These are phyloP conservation scores for Boleophthalmus pectinirostris DNA, from an alignment of 2,113 vertebrate genomes.

Conservation along the genomic window DNA sequence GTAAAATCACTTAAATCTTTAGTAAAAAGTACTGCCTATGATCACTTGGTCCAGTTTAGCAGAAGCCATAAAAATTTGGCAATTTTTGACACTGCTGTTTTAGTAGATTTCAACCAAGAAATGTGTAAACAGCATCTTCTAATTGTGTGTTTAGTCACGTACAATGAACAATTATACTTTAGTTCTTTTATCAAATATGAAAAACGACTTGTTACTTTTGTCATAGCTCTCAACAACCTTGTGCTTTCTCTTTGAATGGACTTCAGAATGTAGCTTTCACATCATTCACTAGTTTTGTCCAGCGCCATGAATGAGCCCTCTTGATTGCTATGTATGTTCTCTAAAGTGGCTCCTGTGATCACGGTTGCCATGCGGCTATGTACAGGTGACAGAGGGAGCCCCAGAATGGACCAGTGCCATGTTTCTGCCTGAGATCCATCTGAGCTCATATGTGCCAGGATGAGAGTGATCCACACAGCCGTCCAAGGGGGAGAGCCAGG, in stretches of 20 bases:
- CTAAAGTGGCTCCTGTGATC: constrained; percentile 18
- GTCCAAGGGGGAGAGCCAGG: constrained; percentile 8
- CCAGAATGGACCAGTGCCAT: constrained; percentile 14
- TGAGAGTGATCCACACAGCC: constrained; percentile 17
- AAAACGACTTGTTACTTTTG: not conserved
- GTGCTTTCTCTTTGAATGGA: not conserved
- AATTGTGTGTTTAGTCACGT: no score
- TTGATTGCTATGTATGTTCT: not conserved
- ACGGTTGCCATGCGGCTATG: constrained; percentile 19
- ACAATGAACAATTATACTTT: no score
- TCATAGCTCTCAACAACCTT: not conserved
- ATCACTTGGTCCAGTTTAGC: no score
- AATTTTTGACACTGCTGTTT: no score
- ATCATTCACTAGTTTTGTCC: no score
- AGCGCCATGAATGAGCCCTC: no score
- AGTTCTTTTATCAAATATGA: no score
- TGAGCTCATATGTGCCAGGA: constrained; percentile 17
- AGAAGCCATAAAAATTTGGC: no score
- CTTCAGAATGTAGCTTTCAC: not conserved
- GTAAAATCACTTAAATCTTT: no score
- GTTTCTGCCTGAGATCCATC: constrained; percentile 21
- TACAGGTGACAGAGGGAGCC: constrained; percentile 12
- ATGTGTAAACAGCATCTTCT: no score
- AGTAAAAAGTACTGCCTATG: no score
- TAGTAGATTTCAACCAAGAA: no score